These are phyloP conservation scores for Dryomyza anilis DNA, from an alignment of 2,888 invertebrate genomes.

Conservation along the genomic window DNA sequence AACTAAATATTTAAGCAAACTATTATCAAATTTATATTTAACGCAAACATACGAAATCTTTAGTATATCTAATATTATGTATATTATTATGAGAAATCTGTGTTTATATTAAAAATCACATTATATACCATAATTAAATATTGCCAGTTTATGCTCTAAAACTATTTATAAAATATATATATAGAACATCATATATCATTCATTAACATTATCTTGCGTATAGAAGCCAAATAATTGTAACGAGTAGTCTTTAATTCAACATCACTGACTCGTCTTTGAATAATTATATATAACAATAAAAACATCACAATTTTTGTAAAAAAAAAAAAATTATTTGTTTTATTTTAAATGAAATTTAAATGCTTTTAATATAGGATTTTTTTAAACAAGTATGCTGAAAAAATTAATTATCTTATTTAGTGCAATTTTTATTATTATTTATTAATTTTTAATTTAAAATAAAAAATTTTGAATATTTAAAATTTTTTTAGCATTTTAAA, in stretches of 20 bases:
- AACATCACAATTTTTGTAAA: constrained; percentile 11
- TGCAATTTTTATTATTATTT: too few species aligned
- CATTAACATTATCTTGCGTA: not conserved
- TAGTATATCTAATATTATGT: not conserved
- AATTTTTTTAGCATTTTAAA: too few species aligned
- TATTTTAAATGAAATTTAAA: not conserved
- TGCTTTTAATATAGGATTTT: too few species aligned
- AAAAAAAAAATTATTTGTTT: not conserved
- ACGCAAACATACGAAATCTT: not conserved
- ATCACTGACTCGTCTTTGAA: not conserved
- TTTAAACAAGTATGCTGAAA: too few species aligned
- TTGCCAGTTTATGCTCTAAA: not conserved
- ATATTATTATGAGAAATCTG: not conserved
- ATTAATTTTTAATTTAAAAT: too few species aligned
- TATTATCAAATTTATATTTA: not conserved
- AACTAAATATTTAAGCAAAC: not conserved
- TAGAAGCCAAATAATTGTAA: not conserved
- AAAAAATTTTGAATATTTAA: too few species aligned
- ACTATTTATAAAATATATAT: not conserved
- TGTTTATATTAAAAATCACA: not conserved
- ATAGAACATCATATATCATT: not conserved
- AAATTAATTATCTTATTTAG: too few species aligned
- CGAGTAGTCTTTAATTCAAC: not conserved
- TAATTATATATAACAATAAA: too few species aligned
- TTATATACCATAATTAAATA: not conserved